A percentile compares a stretch with the other conserved stretches of the same genome.
Evolutionary conservation across 2,888 invertebrate genomes (phyloP).

Genomic region (Drosophila macrothrix): DNA sequence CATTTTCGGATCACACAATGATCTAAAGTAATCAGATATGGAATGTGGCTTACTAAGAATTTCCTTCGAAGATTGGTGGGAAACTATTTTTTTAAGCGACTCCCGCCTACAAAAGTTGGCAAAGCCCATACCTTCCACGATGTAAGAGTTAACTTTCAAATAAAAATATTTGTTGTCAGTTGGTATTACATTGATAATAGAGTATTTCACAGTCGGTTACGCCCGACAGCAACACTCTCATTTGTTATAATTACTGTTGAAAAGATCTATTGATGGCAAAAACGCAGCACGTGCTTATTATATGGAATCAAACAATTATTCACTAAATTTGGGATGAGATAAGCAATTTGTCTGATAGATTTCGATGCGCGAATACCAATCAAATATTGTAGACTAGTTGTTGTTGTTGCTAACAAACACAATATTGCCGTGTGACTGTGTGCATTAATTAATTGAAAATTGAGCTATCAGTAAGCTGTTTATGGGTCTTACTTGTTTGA

Average conservation of each 20-base stretch:
- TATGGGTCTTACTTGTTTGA: slow-evolving; percentile 24
- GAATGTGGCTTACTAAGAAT: background rate
- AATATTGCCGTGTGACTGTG: slow-evolving; percentile 13
- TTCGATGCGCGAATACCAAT: slow-evolving; percentile 1
- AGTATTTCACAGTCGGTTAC: background rate
- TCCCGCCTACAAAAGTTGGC: background rate
- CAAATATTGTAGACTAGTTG: background rate
- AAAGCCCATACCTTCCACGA: background rate
- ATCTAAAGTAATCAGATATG: background rate
- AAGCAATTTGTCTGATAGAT: background rate
- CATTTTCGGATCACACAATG: background rate
- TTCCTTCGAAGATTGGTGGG: background rate
- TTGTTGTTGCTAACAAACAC: slow-evolving; percentile 9
- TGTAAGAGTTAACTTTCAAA: background rate
- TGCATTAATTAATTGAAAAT: slow-evolving; percentile 45
- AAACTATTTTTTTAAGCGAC: background rate
- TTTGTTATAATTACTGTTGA: background rate
- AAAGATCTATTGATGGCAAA: background rate
- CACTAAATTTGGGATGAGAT: background rate
- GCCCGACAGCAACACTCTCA: background rate
- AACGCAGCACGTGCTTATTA: background rate
- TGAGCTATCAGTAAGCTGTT: slow-evolving; percentile 38
- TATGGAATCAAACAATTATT: background rate
- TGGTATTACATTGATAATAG: background rate
- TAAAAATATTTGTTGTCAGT: background rate